phyloP scores from a whole-genome alignment of 2,888 invertebrate genomes.

The Noctua janthe region DNA sequence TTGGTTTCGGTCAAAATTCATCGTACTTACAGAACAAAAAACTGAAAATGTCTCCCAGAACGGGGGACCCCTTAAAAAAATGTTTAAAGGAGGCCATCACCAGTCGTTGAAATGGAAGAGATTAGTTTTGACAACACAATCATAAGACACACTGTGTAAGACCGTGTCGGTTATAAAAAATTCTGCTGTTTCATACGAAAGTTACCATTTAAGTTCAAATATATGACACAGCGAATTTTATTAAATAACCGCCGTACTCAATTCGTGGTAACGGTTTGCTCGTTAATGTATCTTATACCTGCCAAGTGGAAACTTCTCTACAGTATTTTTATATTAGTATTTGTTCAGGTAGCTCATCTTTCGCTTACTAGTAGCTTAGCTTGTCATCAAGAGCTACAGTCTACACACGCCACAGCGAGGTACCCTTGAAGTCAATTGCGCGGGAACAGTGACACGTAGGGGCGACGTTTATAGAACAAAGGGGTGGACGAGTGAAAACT shows the following conservation, averaged over 20 bases:
- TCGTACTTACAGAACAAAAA: too few relatives aligned
- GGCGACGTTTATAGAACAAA: constrained; percentile 74
- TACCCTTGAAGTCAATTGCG: constrained; percentile 57
- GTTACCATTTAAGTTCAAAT: background rate
- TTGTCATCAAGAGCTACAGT: constrained; percentile 7
- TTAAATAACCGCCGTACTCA: background rate
- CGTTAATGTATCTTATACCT: background rate
- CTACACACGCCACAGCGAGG: constrained; percentile 30
- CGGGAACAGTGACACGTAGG: constrained; percentile 58
- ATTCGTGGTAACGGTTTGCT: background rate
- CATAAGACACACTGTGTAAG: background rate
- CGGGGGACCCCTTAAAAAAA: background rate
- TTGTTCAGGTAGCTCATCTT: background rate
- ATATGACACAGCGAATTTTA: background rate
- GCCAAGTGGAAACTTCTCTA: background rate
- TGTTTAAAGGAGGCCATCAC: too few relatives aligned
- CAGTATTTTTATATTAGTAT: background rate
- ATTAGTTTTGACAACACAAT: background rate
- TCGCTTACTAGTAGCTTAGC: constrained; percentile 6
- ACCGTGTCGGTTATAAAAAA: background rate
- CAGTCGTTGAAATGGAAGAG: background rate
- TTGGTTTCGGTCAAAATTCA: background rate
- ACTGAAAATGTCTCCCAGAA: background rate
- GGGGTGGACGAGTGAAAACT: constrained; percentile 48
- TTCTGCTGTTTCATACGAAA: too few relatives aligned